Base-by-base conservation (phyloP, 2,797 vertebrate genomes). In the Thamnophis elegans region DNA sequence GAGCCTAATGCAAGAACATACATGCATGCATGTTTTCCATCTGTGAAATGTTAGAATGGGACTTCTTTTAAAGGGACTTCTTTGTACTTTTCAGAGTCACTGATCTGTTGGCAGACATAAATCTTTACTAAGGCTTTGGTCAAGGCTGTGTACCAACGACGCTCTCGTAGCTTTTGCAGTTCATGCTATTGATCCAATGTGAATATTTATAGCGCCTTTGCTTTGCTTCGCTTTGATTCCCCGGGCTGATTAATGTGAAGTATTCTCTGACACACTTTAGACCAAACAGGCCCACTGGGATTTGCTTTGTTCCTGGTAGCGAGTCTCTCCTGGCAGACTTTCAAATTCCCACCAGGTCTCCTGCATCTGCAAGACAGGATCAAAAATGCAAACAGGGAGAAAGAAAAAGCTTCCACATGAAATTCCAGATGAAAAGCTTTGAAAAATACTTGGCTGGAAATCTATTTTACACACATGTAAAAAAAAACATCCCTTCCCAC, bases 211-310 rank as follows among this genome's bases (percentile, higher is more conserved):
- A 93, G 86, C 4, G 16, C 56, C 32, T 88, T 26, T 47, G 16
- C 47, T 93, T 73, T 32, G 56, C 87, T 93, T 73, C 47, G 8
- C 68, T 93, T 82, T 91, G 86, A 91, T 89, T 56, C 65, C 22
- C 87, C 55, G 42, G 68, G 26, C 90, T 93, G 92, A 91, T 91
- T 93, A 89, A 91, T 89, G 90, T 53, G 68, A 91, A 91, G 90
- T 20, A 47, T 56, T 91, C 58, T 26, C 54, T 62, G 68, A 91
- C 89, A 93, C 32, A 62, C 85, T 82, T 42, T 59, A 92, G 60
- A 91, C 87, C 88, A 91, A 93, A 85, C 55, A 85, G 86, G 51
- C 87, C 90, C 90, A n/a, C 32, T 85, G 92, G 87, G 51, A 25
- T 20, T 85, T 47, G 56, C 87, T 85, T 91, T 91, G 65, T 91